Conservation (phyloP, 2,113 vertebrate species). For the Marmota monax region DNA sequence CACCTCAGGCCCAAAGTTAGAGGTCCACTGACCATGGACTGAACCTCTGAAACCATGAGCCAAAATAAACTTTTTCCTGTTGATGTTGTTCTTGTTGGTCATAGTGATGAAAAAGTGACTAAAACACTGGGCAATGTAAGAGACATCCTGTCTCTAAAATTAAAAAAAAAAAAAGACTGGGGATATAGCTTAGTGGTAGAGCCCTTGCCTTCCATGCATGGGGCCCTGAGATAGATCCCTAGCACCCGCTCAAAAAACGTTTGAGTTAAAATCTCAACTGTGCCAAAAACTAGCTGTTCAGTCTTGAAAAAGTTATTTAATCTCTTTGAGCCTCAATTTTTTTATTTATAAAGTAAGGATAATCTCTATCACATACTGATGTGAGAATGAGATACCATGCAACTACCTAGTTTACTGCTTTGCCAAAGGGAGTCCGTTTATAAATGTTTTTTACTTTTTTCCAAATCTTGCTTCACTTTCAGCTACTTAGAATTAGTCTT, state of each 20-base stretch:
- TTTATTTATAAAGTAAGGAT: slow-evolving; percentile 42
- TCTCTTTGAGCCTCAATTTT: background rate
- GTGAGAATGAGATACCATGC: background rate
- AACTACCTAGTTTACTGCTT: background rate
- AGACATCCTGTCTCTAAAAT: background rate
- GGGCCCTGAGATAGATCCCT: background rate
- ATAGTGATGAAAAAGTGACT: too few species aligned
- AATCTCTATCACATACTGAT: background rate
- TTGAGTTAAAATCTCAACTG: slow-evolving; percentile 25
- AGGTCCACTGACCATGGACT: too few species aligned
- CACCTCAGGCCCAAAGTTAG: too few species aligned
- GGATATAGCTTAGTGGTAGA: background rate
- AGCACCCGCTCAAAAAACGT: background rate
- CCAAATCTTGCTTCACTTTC: slow-evolving; percentile 3
- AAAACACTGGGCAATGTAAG: background rate
- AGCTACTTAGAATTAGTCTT: background rate
- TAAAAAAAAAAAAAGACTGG: background rate
- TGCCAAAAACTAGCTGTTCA: background rate
- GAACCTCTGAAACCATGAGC: too few species aligned
- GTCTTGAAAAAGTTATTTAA: slow-evolving; percentile 39
- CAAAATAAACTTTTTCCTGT: too few species aligned
- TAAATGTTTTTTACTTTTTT: slow-evolving; percentile 25
- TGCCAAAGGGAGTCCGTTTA: background rate
- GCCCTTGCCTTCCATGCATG: background rate
- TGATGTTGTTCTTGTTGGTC: too few species aligned